Evolutionary conservation across 1,140 invertebrate genomes (phyloP), one percentile per base, ranked within the genome.

Genomic region (Eumaeus atala): DNA sequence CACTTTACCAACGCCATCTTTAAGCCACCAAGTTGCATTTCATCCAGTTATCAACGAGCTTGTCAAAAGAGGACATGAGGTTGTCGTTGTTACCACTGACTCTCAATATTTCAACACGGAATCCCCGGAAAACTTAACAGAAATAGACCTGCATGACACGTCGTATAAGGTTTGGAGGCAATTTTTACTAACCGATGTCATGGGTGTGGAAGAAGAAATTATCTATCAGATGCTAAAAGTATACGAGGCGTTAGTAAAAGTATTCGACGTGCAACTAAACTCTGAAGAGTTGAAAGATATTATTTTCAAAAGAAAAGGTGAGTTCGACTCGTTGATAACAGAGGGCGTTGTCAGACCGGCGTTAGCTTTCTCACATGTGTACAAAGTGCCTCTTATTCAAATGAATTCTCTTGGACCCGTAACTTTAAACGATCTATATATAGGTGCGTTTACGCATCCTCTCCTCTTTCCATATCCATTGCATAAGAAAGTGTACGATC

Each of bases 331-430:
- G n/a, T 21, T 48, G 17, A 21, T 48, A 48, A 9, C 17, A 16
- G 44, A 48, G 17, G 44, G 44, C 14, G 44, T 48, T 9, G 17
- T 48, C 44, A 48, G 44, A 48, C 33, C 48, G 0, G 48, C 48
- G 0, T 50, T 50, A 33, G 48, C 8, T 36, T 50, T 50, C 12
- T 48, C 44, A 11, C 44, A 48, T 18, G 21, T 48, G 8, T 48
- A 48, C 44, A 48, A 48, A 48, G 44, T 48, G 2, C 44, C 44
- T 1, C 10, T 48, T 6, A 48, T 48, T 18, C 44, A 48, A 16
- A 48, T 48, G 18, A 21, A 28, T 28, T 48, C 44, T 1, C 17
- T 48, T 4, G 44, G 44, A 9, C 17, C 44, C 3, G 44, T 48
- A 9, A 48, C 10, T n/a, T 48, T 48, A 9, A 48, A 48, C 17